These are phyloP conservation scores for Apodemus sylvaticus DNA, from an alignment of 2,113 vertebrate genomes.

Conservation along the genomic window DNA sequence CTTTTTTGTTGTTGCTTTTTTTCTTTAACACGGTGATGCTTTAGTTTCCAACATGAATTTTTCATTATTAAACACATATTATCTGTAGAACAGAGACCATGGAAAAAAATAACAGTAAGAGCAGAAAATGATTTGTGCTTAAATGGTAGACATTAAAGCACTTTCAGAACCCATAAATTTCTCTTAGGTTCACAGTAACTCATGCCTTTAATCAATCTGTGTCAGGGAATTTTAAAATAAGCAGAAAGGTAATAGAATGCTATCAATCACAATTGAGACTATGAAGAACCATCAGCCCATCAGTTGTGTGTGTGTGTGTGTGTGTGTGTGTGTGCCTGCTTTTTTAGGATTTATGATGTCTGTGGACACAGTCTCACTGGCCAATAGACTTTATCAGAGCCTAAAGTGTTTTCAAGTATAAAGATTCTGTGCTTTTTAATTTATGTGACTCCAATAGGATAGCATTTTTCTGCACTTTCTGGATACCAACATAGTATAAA, in stretches of 20 bases:
- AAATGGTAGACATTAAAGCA: conserved; percentile 78
- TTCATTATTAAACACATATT: conserved; percentile 85
- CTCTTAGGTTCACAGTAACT: conserved; percentile 77
- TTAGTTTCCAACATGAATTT: conserved; percentile 85
- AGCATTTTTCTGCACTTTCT: background rate
- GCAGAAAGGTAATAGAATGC: conserved; percentile 77
- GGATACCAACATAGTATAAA: background rate
- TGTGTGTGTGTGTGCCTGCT: background rate
- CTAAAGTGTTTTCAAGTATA: background rate
- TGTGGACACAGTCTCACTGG: background rate
- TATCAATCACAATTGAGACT: conserved; percentile 78
- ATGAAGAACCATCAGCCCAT: conserved; percentile 28
- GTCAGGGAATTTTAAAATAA: conserved; percentile 83
- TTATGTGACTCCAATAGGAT: background rate
- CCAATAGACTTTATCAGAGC: background rate
- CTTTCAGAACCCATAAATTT: conserved; percentile 84
- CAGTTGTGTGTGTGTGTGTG: background rate
- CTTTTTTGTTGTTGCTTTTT: conserved; percentile 81
- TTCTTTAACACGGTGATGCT: conserved; percentile 84
- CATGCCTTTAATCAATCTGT: conserved; percentile 82
- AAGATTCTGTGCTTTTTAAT: background rate
- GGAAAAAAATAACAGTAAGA: conserved; percentile 77
- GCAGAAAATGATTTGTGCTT: conserved; percentile 80
- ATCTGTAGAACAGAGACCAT: conserved; percentile 73
- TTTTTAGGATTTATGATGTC: background rate